Evolutionary conservation across 1,140 invertebrate species (phyloP).

Genomic region (Macrosteles quadrilineatus): DNA sequence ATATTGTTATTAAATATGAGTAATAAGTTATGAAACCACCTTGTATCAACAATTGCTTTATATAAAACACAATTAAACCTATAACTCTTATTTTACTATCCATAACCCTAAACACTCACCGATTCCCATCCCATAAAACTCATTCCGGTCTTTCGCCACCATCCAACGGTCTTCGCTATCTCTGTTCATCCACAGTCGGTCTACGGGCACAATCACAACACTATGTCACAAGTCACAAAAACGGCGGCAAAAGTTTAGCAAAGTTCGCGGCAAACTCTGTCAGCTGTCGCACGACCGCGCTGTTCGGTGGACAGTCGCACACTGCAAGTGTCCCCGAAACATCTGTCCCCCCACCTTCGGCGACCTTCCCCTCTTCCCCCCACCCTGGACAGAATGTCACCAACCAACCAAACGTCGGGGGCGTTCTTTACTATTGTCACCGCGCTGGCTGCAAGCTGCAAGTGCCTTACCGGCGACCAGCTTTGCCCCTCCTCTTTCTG

Average conservation of each 20-base stretch:
- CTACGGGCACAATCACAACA: no score
- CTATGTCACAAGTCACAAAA: no score
- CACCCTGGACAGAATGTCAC: neutral
- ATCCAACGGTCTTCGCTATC: neutral
- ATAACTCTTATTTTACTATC: no score
- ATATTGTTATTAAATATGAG: no score
- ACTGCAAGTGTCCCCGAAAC: neutral
- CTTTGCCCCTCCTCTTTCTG: no score
- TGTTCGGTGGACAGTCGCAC: slow-evolving; percentile 9
- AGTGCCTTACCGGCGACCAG: neutral
- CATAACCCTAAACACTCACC: no score
- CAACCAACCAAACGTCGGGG: slow-evolving; percentile 9
- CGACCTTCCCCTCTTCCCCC: neutral
- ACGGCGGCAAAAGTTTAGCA: no score
- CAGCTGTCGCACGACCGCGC: no score
- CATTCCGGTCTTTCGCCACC: slow-evolving; percentile 20
- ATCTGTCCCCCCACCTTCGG: neutral
- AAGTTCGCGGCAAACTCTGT: no score
- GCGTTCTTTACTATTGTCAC: slow-evolving; percentile 5
- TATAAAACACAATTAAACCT: no score
- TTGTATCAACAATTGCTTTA: no score
- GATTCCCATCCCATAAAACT: slow-evolving; percentile 19
- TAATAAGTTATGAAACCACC: no score
- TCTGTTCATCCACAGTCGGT: slow-evolving; percentile 4
- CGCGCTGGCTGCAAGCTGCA: neutral